Conservation (phyloP, 1,140 invertebrate genomes). For the Caenorhabditis briggsae region DNA sequence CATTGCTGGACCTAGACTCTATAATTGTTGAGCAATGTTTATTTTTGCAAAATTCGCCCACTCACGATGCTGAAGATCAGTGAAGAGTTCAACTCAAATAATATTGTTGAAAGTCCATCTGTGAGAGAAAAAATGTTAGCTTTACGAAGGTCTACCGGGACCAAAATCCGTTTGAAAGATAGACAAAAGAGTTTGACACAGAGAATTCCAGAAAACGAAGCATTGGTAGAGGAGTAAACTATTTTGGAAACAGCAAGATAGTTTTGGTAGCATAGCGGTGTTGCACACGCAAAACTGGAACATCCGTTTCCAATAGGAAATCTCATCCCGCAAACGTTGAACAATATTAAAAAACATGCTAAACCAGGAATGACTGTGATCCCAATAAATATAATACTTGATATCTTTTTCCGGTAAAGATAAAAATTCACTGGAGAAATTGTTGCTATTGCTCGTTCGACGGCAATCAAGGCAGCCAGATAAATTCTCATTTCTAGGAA, state of each 20-base stretch:
- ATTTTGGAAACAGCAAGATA: neutral
- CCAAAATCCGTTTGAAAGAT: neutral
- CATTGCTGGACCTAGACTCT: no score
- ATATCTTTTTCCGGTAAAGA: neutral
- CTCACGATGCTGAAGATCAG: neutral
- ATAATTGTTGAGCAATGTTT: no score
- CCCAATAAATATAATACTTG: neutral
- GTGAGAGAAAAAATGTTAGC: neutral
- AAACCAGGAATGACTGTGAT: neutral
- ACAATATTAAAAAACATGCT: neutral
- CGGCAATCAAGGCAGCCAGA: neutral
- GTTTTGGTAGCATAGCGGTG: neutral
- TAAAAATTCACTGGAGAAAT: neutral
- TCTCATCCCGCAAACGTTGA: neutral
- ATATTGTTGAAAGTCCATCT: neutral
- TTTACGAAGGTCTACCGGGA: neutral
- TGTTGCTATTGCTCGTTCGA: neutral
- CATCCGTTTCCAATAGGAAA: neutral
- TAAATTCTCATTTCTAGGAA: conserved; percentile 1
- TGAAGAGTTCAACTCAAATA: neutral
- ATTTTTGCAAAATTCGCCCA: no score
- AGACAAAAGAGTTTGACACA: neutral
- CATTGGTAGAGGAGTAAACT: neutral
- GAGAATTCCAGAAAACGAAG: neutral
- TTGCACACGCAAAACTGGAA: neutral